These are phyloP conservation scores for Acanthoscelides obtectus DNA, from an alignment of 2,888 invertebrate species.

Conservation along the genomic window DNA sequence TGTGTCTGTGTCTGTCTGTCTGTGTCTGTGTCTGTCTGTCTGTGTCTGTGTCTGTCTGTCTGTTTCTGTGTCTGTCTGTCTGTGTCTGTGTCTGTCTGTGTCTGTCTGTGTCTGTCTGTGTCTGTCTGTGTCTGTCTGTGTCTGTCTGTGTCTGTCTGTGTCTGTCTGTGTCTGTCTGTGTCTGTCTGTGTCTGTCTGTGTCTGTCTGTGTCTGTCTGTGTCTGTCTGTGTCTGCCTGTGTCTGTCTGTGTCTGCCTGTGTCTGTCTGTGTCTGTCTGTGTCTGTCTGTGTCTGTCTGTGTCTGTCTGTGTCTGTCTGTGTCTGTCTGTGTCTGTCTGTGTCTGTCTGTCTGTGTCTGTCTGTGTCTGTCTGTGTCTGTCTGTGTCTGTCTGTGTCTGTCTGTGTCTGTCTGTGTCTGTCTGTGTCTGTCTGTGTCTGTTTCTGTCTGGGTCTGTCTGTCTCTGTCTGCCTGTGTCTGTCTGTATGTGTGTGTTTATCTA, in stretches of 20 bases:
- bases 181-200: constrained; percentile 4
- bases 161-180: constrained; percentile 4
- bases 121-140: constrained; percentile 4
- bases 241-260: constrained; percentile 5
- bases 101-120: not conserved
- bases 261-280: constrained; percentile 5
- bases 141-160: constrained; percentile 3
- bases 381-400: constrained; percentile 6
- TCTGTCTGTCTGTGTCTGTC: constrained; percentile 5
- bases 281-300: constrained; percentile 5
- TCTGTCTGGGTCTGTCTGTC: constrained; percentile 4
- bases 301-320: constrained; percentile 6
- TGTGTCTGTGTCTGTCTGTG: constrained; percentile 5
- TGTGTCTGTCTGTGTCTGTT: not conserved
- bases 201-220: constrained; percentile 4
- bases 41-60: constrained; percentile 5
- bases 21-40: constrained; percentile 5
- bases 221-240: constrained; percentile 3
- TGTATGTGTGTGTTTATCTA: constrained; percentile 6
- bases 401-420: constrained; percentile 5
- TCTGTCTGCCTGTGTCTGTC: constrained; percentile 5
- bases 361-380: constrained; percentile 5
- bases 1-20: constrained; percentile 5
- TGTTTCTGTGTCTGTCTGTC: constrained; percentile 4
- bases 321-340: constrained; percentile 5